A percentile compares a stretch with the other conserved stretches of the same genome.
These are phyloP conservation scores for Larimichthys polyactis DNA, from an alignment of 2,113 vertebrate species.

Conservation along the genomic window DNA sequence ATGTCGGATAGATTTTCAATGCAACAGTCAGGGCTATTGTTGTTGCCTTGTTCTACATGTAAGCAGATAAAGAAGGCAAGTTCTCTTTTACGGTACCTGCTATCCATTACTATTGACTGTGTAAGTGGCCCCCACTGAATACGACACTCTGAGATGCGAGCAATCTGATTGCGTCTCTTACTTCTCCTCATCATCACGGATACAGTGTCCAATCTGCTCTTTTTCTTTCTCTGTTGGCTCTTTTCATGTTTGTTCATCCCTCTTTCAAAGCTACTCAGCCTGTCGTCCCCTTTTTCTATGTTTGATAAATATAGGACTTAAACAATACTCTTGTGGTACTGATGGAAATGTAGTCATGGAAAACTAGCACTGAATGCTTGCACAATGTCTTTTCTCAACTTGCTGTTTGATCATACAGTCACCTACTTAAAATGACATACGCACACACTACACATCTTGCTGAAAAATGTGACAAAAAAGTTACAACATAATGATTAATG, in stretches of 20 bases:
- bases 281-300: not conserved
- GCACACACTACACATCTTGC: not conserved
- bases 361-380: not conserved
- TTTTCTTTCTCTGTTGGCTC: slow-evolving; percentile 22
- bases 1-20: slow-evolving; percentile 55
- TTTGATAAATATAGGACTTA: slow-evolving; percentile 8
- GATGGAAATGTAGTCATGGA: not conserved
- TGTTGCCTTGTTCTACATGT: slow-evolving; percentile 45
- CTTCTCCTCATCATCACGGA: slow-evolving; percentile 52
- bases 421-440: not conserved
- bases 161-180: slow-evolving; percentile 40
- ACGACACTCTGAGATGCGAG: slow-evolving; percentile 47
- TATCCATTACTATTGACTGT: slow-evolving; percentile 76
- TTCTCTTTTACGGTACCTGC: slow-evolving; percentile 48
- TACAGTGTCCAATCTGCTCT: slow-evolving; percentile 36
- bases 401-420: not conserved
- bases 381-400: not conserved
- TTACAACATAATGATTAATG: not conserved
- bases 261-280: slow-evolving; percentile 15
- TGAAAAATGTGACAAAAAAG: not conserved
- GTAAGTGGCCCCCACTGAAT: slow-evolving; percentile 73
- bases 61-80: slow-evolving; percentile 59
- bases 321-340: not conserved
- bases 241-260: slow-evolving; percentile 30
- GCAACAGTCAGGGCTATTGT: slow-evolving; percentile 53